Conservation (phyloP, 1,140 invertebrate genomes). For the Leptinotarsa defecta region DNA sequence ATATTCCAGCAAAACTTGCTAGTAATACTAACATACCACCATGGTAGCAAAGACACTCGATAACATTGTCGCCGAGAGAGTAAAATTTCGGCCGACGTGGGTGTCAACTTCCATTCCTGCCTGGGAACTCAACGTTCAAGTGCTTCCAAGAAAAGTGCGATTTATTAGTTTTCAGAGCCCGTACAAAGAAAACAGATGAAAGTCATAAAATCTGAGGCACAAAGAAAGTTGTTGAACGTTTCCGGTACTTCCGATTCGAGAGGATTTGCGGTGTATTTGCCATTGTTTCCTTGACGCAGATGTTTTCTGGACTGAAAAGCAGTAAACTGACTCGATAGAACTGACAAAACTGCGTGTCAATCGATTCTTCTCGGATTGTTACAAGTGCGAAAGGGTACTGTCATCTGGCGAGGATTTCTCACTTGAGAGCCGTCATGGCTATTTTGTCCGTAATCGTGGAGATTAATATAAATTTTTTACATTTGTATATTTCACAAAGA, state of each 20-base stretch:
- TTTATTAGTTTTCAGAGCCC: background rate
- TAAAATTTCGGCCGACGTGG: conserved; percentile 13
- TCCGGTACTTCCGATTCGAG: conserved; percentile 1
- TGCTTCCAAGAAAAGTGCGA: conserved; percentile 18
- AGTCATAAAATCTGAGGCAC: background rate
- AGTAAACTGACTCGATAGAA: background rate
- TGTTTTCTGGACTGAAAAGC: background rate
- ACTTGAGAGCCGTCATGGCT: no score
- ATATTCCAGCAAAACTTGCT: background rate
- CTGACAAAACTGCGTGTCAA: no score
- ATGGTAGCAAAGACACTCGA: conserved; percentile 13
- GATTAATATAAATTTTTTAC: no score
- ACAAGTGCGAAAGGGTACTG: no score
- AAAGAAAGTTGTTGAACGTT: conserved; percentile 12
- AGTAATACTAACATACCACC: conserved; percentile 18
- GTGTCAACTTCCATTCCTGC: conserved; percentile 8
- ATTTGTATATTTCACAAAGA: no score
- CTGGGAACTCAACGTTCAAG: conserved; percentile 11
- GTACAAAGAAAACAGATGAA: conserved; percentile 18
- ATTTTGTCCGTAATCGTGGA: no score
- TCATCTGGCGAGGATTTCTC: no score
- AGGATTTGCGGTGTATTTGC: conserved; percentile 11
- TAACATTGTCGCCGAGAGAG: conserved; percentile 19
- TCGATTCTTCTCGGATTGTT: no score
- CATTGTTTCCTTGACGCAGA: conserved; percentile 7